Percentiles rank a stretch among this genome's conserved stretches.
Conservation (phyloP, 2,797 vertebrate genomes). For the Podarcis siculus region DNA sequence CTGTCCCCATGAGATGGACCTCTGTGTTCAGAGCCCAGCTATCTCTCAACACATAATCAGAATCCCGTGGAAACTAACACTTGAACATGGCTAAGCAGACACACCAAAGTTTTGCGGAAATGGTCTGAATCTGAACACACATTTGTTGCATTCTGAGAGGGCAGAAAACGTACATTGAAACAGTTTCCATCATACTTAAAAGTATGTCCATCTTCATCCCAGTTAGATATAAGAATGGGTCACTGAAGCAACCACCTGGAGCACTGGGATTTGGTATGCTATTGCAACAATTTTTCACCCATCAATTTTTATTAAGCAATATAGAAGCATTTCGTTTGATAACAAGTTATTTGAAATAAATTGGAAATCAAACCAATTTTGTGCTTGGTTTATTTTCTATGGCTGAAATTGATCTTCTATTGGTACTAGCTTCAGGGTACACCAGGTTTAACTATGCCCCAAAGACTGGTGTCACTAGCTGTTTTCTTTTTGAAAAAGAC, state of each 20-base stretch:
- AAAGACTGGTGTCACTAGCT: neutral
- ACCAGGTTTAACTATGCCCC: neutral
- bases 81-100: neutral
- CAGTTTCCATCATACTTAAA: neutral
- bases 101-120: neutral
- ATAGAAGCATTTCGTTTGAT: neutral
- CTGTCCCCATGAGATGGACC: too few relatives aligned
- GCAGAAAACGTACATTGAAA: neutral
- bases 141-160: neutral
- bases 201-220: neutral
- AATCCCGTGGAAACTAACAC: neutral
- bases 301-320: neutral
- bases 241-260: neutral
- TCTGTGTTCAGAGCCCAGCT: too few relatives aligned
- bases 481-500: neutral
- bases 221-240: neutral
- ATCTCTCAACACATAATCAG: too few relatives aligned
- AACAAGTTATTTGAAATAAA: neutral
- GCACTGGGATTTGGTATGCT: neutral
- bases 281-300: neutral
- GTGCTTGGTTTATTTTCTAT: neutral
- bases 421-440: neutral
- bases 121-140: neutral
- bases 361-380: neutral
- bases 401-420: neutral